Percentiles rank a stretch among this genome's conserved stretches.
These are phyloP conservation scores for Pterois miles DNA, from an alignment of 2,797 vertebrate species.

Conservation along the genomic window DNA sequence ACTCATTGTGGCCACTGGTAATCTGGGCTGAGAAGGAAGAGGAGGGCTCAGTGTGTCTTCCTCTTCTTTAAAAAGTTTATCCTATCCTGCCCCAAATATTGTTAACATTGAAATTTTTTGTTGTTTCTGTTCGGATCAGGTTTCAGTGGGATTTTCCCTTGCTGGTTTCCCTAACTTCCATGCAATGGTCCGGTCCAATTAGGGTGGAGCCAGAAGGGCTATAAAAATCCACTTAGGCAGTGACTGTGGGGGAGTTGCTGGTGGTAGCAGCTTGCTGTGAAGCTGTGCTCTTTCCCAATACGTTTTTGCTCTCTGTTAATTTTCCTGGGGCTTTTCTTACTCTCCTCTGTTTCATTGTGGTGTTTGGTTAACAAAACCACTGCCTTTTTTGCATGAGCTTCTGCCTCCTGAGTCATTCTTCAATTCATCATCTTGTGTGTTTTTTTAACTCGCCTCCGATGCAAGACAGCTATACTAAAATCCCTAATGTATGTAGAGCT, in stretches of 20 bases:
- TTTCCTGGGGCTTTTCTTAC: background rate
- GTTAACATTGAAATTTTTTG: background rate
- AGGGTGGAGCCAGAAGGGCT: background rate
- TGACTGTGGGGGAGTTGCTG: background rate
- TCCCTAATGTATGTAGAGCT: background rate
- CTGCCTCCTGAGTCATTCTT: no score
- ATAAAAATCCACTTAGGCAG: background rate
- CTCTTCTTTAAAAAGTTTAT: no score
- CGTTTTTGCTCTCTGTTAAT: background rate
- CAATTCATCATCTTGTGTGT: background rate
- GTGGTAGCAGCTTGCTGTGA: background rate
- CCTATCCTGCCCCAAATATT: background rate
- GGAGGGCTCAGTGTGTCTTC: no score
- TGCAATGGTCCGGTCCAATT: background rate
- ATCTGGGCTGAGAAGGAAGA: no score
- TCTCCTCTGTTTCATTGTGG: background rate
- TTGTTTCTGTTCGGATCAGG: background rate
- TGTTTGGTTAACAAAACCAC: background rate
- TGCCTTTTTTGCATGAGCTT: background rate
- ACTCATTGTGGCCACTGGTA: no score
- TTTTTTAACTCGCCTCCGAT: background rate
- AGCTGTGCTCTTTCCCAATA: background rate
- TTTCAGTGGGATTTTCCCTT: background rate
- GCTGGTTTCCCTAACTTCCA: background rate
- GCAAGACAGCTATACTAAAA: background rate